Evolutionary conservation across 2,888 invertebrate species (phyloP).

Genomic region (Bembecia ichneumoniformis): DNA sequence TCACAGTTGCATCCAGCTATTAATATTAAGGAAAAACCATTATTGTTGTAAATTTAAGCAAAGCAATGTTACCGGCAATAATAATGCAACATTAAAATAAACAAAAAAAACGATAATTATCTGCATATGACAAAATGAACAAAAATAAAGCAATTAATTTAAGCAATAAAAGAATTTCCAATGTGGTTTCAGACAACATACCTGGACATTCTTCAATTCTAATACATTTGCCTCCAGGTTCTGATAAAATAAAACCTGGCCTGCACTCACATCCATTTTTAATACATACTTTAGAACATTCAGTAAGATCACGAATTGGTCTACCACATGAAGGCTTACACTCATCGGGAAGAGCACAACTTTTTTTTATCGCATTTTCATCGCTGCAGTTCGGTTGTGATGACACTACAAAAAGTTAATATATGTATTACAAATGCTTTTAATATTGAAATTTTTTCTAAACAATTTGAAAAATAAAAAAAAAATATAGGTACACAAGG

Average conservation of each 20-base stretch:
- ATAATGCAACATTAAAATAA: too few species aligned
- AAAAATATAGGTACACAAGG: not conserved
- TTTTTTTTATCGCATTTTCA: slow-evolving; percentile 4
- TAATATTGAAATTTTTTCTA: not conserved
- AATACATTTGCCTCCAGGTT: slow-evolving; percentile 21
- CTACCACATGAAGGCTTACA: slow-evolving; percentile 5
- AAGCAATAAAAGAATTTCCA: too few species aligned
- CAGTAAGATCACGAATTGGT: slow-evolving; percentile 1
- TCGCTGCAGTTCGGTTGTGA: slow-evolving; percentile 1
- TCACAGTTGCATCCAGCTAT: slow-evolving; percentile 2
- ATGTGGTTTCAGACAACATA: not conserved
- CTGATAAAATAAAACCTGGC: slow-evolving; percentile 20
- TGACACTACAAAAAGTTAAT: not conserved
- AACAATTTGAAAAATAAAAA: not conserved
- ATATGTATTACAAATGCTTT: not conserved
- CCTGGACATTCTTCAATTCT: slow-evolving; percentile 23
- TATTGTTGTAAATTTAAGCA: not conserved
- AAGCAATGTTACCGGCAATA: not conserved
- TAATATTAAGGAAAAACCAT: not conserved
- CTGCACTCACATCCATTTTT: slow-evolving; percentile 26
- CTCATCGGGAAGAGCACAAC: slow-evolving; percentile 4
- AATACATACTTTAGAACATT: slow-evolving; percentile 3
- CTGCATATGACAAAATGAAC: too few species aligned
- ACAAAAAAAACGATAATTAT: too few species aligned
- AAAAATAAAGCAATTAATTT: too few species aligned